These are phyloP conservation scores for Zaprionus ornatus DNA, from an alignment of 1,140 invertebrate species.

Conservation along the genomic window DNA sequence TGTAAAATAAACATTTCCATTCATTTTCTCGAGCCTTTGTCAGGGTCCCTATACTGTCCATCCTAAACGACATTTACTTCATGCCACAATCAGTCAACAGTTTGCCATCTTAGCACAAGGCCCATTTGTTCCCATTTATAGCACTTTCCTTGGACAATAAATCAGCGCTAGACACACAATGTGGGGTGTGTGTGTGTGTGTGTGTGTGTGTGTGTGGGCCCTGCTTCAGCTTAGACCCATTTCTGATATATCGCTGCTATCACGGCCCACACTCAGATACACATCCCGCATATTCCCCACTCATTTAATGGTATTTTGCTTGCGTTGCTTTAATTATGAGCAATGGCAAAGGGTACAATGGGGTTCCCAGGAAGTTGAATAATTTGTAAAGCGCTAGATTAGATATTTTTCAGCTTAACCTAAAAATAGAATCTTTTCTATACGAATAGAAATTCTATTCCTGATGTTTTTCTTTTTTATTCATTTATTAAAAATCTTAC, in stretches of 20 bases:
- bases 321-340: neutral
- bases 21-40: neutral
- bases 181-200: neutral
- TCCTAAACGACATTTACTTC: neutral
- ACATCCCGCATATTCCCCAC: neutral
- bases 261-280: neutral
- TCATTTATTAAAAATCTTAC: too few relatives aligned
- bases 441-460: too few relatives aligned
- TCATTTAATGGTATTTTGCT: neutral
- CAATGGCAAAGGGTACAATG: neutral
- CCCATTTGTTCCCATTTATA: conserved; percentile 2
- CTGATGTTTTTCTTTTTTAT: too few relatives aligned
- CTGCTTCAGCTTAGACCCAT: neutral
- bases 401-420: too few relatives aligned
- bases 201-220: neutral
- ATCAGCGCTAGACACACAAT: neutral
- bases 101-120: conserved; percentile 1
- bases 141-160: conserved; percentile 1
- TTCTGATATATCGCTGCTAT: neutral
- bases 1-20: neutral
- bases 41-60: neutral
- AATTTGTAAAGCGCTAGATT: neutral
- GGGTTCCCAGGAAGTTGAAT: neutral
- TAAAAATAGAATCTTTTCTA: too few relatives aligned
- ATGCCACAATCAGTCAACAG: neutral